Evolutionary conservation across 2,113 vertebrate species (phyloP), one percentile per base, ranked within the genome.

Genomic region (Todiramphus chloris): DNA sequence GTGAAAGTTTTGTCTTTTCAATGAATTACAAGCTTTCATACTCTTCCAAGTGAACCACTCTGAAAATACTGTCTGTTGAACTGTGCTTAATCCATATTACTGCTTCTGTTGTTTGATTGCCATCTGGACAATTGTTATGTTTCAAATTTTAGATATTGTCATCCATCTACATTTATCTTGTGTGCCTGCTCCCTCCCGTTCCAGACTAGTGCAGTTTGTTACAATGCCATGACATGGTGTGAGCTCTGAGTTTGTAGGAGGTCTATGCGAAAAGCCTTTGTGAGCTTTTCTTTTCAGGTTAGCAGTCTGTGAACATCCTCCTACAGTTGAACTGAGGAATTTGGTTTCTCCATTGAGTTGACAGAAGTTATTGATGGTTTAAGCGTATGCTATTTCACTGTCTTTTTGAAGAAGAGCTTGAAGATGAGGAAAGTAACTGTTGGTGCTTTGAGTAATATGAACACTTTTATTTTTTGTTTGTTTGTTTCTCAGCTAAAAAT

Each of bases 401-500:
- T 31, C 46, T n/a, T 50, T 88, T 87, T 46, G 21, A 83, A 90
- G 58, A 75, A 30, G 41, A 68, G 4, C 10, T 79, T 60, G 33
- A 87, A 28, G 20, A n/a, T 51, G 51, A 79, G 28, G 28, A 25
- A 83, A 77, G 44, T 74, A 41, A 46, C 37, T 46, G 10, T 10
- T 50, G 41, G 55, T 62, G 25, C 6, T 92, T 70, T 60, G n/a
- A 72, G 12, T 41, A 67, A 64, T 4, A 7, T 37, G 6, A 92
- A 37, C 3, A 28, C 13, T 30, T 68, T 41, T 23, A 60, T 51
- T 19, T 53, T 14, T 53, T 51, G 50, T 51, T 51, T 51, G 1
- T 68, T 92, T 87, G 28, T 73, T 70, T 59, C 86, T 87, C 73
- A 72, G 25, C 46, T 78, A 46, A 70, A 89, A 92, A 82, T 72